A percentile compares a stretch with the other conserved stretches of the same genome.
Evolutionary conservation across 2,797 vertebrate species (phyloP).

Genomic region (Rhynchonycteris naso): DNA sequence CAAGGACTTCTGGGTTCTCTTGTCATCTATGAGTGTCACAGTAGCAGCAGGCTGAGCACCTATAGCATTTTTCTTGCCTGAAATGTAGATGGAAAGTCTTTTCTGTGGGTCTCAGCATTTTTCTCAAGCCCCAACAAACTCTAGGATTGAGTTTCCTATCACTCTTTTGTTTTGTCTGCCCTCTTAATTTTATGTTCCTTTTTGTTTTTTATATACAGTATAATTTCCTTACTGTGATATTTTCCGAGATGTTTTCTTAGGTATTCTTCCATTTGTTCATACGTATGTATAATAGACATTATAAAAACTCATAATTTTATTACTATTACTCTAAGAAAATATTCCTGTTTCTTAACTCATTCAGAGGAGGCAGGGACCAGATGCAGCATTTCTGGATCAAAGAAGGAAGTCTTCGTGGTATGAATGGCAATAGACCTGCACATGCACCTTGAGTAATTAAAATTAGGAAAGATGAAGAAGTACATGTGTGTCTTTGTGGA

Average conservation of each 20-base stretch:
- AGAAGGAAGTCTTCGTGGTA: background rate
- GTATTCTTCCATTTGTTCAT: background rate
- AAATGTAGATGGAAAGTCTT: background rate
- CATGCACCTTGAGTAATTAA: background rate
- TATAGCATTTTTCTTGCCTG: background rate
- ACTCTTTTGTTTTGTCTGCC: background rate
- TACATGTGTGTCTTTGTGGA: background rate
- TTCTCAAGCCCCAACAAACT: background rate
- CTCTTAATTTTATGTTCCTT: background rate
- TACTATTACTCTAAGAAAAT: constrained; percentile 9
- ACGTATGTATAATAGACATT: background rate
- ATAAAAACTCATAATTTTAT: constrained; percentile 42
- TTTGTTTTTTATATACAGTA: background rate
- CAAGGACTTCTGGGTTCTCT: background rate
- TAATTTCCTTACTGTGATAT: background rate
- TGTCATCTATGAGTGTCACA: background rate
- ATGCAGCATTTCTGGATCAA: background rate
- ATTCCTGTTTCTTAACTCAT: background rate
- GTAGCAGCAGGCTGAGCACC: background rate
- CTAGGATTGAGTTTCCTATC: background rate
- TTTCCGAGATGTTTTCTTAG: constrained; percentile 3
- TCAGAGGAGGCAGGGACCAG: background rate
- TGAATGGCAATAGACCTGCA: background rate
- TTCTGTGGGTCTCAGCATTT: background rate
- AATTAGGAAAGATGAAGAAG: background rate